Base-by-base conservation (phyloP, 1,140 invertebrate genomes). In the Pseudomyrmex gracilis region DNA sequence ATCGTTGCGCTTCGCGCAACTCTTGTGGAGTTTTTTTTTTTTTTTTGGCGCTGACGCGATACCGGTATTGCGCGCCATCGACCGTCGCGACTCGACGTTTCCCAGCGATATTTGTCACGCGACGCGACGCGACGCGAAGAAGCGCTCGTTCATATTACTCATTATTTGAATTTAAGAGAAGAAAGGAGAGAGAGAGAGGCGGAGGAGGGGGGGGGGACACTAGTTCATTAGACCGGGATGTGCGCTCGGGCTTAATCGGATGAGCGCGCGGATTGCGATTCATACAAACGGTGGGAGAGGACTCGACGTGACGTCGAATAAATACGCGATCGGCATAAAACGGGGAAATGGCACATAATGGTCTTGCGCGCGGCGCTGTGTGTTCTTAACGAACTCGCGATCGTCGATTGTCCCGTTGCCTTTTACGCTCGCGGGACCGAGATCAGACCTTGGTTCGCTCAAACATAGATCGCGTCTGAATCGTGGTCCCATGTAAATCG, bases 121-220 rank as follows among this genome's bases (percentile, higher is more conserved):
- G 9, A n/a, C 1, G 43, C 15, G 1, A 34, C 22, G 45, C 57
- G 24, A 53, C 43, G 51, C n/a, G 67, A 68, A 77, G 60, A 58
- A 61, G 68, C 67, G 68, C 66, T 12, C 64, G 60, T 24, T 82
- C 64, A 71, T 73, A 85, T 85, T 87, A 89, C 89, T 89, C 88
- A 85, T 89, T 87, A 89, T 66, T 70, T 53, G 66, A 22, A 68
- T 82, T 78, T 76, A 43, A 22, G 43, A 43, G 57, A 22, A 63
- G 0, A n/a, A 12, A 49, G 7, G 53, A 53, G 20, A 17, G 74
- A 51, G 67, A 15, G 61, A 57, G 24, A 43, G 73, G 70, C 61
- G 60, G 57, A n/a, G n/a, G n/a, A 61, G 73, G 67, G 53, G 82
- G 68, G 80, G 82, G 47, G 82, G 0, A 34, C 34, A 5, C 34